These are phyloP conservation scores for Drosophila elegans DNA, from an alignment of 1,140 invertebrate species.

Conservation along the genomic window DNA sequence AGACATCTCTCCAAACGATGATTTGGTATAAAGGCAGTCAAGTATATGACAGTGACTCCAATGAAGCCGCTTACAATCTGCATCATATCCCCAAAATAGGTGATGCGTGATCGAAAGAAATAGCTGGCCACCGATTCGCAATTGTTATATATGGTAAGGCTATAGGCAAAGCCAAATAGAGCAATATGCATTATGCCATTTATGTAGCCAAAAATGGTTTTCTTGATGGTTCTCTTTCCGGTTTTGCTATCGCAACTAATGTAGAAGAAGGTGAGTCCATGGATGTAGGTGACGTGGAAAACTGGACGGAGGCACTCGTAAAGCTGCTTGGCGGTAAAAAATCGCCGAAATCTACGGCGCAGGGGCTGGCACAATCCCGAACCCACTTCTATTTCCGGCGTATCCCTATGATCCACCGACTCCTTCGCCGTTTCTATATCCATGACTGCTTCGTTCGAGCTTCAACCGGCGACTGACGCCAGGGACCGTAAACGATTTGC, in stretches of 20 bases:
- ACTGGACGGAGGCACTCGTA: slow-evolving; percentile 73
- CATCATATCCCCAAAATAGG: slow-evolving; percentile 77
- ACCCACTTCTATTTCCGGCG: slow-evolving; percentile 32
- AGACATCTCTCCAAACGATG: slow-evolving; percentile 68
- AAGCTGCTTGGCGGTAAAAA: slow-evolving; percentile 68
- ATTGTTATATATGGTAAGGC: slow-evolving; percentile 64
- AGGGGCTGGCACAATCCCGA: slow-evolving; percentile 32
- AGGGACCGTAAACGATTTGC: slow-evolving; percentile 59
- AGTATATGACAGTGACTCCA: slow-evolving; percentile 79
- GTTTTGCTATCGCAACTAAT: slow-evolving; percentile 33
- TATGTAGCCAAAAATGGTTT: slow-evolving; percentile 65
- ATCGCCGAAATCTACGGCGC: slow-evolving; percentile 45
- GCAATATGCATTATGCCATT: slow-evolving; percentile 67
- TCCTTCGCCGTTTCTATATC: slow-evolving; percentile 41
- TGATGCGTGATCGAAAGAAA: slow-evolving; percentile 75
- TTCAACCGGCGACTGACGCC: slow-evolving; percentile 59
- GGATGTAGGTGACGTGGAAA: slow-evolving; percentile 62
- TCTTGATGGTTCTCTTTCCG: slow-evolving; percentile 52
- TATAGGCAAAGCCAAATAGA: slow-evolving; percentile 62
- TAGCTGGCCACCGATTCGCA: slow-evolving; percentile 80
- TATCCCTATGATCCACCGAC: slow-evolving; percentile 22
- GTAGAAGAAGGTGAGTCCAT: slow-evolving; percentile 76
- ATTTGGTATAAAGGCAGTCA: slow-evolving; percentile 73
- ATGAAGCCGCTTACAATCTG: slow-evolving; percentile 80
- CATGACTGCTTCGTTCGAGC: slow-evolving; percentile 55